These are phyloP conservation scores for Drosophila ananassae DNA, from an alignment of 1,140 invertebrate genomes.

Conservation along the genomic window DNA sequence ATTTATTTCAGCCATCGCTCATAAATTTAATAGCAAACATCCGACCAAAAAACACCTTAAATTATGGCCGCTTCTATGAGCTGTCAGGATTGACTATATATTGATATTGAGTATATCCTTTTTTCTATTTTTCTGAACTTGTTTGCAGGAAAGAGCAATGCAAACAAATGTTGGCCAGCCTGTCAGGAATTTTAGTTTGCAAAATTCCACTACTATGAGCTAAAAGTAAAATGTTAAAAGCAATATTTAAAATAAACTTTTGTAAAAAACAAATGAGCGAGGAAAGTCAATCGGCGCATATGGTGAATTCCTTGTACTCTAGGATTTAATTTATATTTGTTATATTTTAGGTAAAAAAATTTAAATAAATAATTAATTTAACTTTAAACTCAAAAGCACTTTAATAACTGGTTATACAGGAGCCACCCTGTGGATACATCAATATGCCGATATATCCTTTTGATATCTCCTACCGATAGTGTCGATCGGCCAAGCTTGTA, in stretches of 20 bases:
- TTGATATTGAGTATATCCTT: conserved; percentile 4
- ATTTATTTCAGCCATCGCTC: conserved; percentile 54
- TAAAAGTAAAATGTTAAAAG: conserved; percentile 1
- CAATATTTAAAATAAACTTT: background rate
- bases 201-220: conserved; percentile 18
- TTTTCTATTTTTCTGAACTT: conserved; percentile 22
- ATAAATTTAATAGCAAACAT: conserved; percentile 51
- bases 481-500: too few relatives aligned
- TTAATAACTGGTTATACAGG: too few relatives aligned
- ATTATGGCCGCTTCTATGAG: conserved; percentile 25
- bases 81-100: conserved; percentile 17
- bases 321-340: background rate
- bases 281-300: background rate
- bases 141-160: conserved; percentile 35
- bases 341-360: too few relatives aligned
- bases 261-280: background rate
- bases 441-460: background rate
- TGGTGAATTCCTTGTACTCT: background rate
- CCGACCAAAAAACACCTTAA: conserved; percentile 35
- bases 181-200: conserved; percentile 32
- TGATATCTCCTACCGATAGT: too few relatives aligned
- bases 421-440: background rate
- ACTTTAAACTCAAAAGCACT: too few relatives aligned
- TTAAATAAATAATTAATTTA: too few relatives aligned
- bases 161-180: conserved; percentile 50